Base-by-base conservation (phyloP, 2,113 vertebrate genomes). In the Sphaerodactylus townsendi region DNA sequence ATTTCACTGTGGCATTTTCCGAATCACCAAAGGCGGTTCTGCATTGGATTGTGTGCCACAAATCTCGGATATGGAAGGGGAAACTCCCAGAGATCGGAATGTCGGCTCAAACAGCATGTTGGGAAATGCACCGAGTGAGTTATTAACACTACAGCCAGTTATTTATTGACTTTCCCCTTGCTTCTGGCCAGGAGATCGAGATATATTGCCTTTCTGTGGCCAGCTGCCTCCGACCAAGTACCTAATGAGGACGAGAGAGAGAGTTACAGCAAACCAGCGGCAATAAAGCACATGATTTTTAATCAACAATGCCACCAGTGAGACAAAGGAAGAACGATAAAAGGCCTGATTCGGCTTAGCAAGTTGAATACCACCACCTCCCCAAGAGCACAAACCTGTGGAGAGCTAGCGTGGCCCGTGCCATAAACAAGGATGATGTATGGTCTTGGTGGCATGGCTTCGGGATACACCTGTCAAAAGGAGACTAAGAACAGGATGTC, bases 201-300 rank as follows among this genome's bases (percentile, higher is more conserved):
- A 73, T 73, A 82, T 62, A 82, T 74, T 73, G 70, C 81, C 66
- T 81, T 72, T 81, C 69, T 72, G 68, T 44, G 50, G 69, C 68
- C 68, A 72, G 37, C 28, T 81, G 69, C 62, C 68, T 82, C 72
- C 44, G 62, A 82, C 62, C 81, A 46, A 82, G 81, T 37, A 46
- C 56, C 56, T 82, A 74, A 82, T 82, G 81, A 82, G 70, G 70
- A 74, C 10, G 23, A 62, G 21, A 19, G 64, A 17, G 70, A 81
- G 33, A 82, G 56, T 64, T 82, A 74, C 70, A 73, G 81, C 53
- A 64, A 62, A 71, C 30, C n/a, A 25, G 37, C n/a, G 56, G 56
- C 81, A 17, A 64, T 73, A 82, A 82, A 82, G 39, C 39, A 33
- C 56, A 82, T 46, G 19, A 35, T 73, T 74, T 73, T 82, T 82